Percentiles rank a stretch among this genome's conserved stretches.
Evolutionary conservation across 2,113 vertebrate genomes (phyloP).

Genomic region (Leucoraja erinaceus): DNA sequence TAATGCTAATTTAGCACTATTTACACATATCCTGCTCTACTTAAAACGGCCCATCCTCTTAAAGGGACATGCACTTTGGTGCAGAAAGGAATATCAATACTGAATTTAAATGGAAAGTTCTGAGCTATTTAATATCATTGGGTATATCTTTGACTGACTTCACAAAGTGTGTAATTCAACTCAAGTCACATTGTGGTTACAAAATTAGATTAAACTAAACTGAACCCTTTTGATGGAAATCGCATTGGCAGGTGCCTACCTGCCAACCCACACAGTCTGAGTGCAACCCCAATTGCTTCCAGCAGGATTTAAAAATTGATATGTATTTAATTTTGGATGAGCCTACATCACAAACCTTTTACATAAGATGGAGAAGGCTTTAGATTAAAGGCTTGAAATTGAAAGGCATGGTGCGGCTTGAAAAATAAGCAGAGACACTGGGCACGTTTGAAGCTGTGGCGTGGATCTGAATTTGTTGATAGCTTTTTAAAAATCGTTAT

Average conservation of each 20-base stretch:
- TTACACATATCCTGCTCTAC: no score
- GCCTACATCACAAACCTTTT: slow-evolving; percentile 37
- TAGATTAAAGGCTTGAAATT: slow-evolving; percentile 23
- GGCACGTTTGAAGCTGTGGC: not conserved
- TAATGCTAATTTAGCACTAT: slow-evolving; percentile 25
- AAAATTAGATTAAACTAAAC: slow-evolving; percentile 19
- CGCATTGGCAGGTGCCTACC: slow-evolving; percentile 18
- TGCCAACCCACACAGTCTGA: slow-evolving; percentile 13
- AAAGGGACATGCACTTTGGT: no score
- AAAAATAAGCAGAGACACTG: slow-evolving; percentile 2
- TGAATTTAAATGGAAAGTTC: slow-evolving; percentile 23
- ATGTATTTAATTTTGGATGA: slow-evolving; percentile 43
- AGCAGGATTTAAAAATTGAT: slow-evolving; percentile 43
- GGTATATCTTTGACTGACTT: slow-evolving; percentile 40
- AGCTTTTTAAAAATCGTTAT: not conserved
- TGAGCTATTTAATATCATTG: not conserved
- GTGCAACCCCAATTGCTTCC: not conserved
- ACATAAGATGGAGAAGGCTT: slow-evolving; percentile 1
- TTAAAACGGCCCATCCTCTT: no score
- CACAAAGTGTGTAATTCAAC: slow-evolving; percentile 34
- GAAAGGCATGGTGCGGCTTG: slow-evolving; percentile 12
- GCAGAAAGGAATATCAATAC: no score
- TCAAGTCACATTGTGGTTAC: slow-evolving; percentile 13
- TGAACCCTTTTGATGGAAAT: not conserved
- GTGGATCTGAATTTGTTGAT: not conserved